Evolutionary conservation across 2,888 invertebrate genomes (phyloP).

Genomic region (Meiosimyza decipiens): DNA sequence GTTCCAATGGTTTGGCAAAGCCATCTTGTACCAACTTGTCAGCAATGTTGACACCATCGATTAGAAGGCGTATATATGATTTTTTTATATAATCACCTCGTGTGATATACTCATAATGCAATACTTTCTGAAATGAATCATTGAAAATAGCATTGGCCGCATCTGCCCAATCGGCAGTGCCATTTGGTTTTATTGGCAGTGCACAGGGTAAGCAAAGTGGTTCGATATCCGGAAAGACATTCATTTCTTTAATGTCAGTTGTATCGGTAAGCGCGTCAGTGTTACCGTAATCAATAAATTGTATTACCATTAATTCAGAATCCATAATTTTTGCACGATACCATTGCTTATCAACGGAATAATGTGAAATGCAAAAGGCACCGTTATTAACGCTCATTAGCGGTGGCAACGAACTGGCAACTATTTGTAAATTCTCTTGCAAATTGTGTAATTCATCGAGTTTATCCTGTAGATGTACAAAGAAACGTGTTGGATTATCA

Average conservation of each 20-base stretch:
- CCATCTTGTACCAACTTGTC: slow-evolving; percentile 73
- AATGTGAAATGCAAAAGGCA: slow-evolving; percentile 80
- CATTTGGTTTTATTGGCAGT: slow-evolving; percentile 75
- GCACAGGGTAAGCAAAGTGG: slow-evolving; percentile 74
- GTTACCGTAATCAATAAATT: slow-evolving; percentile 84
- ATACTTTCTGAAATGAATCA: slow-evolving; percentile 60
- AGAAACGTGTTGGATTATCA: slow-evolving; percentile 82
- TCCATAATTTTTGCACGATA: slow-evolving; percentile 91
- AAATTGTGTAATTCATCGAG: slow-evolving; percentile 71
- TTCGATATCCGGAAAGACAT: slow-evolving; percentile 67
- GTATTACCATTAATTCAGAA: slow-evolving; percentile 79
- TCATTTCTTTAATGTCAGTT: slow-evolving; percentile 72
- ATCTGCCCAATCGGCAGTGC: slow-evolving; percentile 75
- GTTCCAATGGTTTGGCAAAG: slow-evolving; percentile 70
- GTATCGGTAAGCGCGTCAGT: slow-evolving; percentile 78
- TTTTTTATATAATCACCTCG: slow-evolving; percentile 53
- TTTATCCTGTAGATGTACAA: slow-evolving; percentile 75
- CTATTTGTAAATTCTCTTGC: slow-evolving; percentile 74
- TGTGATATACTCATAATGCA: slow-evolving; percentile 65
- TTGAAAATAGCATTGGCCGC: slow-evolving; percentile 72
- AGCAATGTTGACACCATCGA: slow-evolving; percentile 72
- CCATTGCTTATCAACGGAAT: slow-evolving; percentile 86
- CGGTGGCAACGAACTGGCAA: slow-evolving; percentile 69
- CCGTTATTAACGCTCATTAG: slow-evolving; percentile 69
- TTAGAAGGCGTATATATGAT: slow-evolving; percentile 74